phyloP scores from a whole-genome alignment of 2,797 vertebrate genomes.

The Protonibea diacanthus region DNA sequence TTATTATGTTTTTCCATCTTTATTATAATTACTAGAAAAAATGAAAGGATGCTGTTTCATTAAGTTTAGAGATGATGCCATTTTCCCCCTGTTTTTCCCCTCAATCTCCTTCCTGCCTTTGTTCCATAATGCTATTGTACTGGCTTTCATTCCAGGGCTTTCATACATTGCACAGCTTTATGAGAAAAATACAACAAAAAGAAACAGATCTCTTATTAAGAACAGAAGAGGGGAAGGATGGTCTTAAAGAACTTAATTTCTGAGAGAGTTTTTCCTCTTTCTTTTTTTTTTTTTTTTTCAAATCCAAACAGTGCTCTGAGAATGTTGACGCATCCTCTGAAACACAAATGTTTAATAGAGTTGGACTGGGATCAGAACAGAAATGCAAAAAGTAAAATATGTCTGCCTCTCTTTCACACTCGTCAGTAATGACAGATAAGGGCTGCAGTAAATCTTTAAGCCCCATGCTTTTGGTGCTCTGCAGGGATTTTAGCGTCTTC shows the following conservation, averaged over 20 bases:
- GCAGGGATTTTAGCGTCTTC: slow-evolving; percentile 84
- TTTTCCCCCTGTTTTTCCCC: slow-evolving; percentile 85
- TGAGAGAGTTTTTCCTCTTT: slow-evolving; percentile 68
- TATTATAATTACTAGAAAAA: slow-evolving; percentile 99
- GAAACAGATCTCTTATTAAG: slow-evolving; percentile 83
- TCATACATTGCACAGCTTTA: slow-evolving; percentile 85
- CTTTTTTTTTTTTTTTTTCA: slow-evolving; percentile 37
- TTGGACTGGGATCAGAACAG: slow-evolving; percentile 86
- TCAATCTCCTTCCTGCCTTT: slow-evolving; percentile 86
- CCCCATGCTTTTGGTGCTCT: slow-evolving; percentile 82
- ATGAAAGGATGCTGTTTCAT: slow-evolving; percentile 99
- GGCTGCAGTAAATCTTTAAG: slow-evolving; percentile 85
- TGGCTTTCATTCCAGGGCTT: slow-evolving; percentile 83
- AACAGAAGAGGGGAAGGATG: slow-evolving; percentile 80
- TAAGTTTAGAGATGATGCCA: slow-evolving; percentile 94
- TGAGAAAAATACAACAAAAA: slow-evolving; percentile 79
- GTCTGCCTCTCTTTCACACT: slow-evolving; percentile 82
- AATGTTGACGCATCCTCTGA: slow-evolving; percentile 78
- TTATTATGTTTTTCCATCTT: slow-evolving; percentile 99
- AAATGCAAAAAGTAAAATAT: slow-evolving; percentile 81
- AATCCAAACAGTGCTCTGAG: slow-evolving; percentile 76
- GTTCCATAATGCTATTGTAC: slow-evolving; percentile 85
- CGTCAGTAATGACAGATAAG: slow-evolving; percentile 85
- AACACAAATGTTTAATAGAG: slow-evolving; percentile 82
- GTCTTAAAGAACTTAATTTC: slow-evolving; percentile 86